phyloP scores from a whole-genome alignment of 2,113 vertebrate species.

The Syngnathus typhle region DNA sequence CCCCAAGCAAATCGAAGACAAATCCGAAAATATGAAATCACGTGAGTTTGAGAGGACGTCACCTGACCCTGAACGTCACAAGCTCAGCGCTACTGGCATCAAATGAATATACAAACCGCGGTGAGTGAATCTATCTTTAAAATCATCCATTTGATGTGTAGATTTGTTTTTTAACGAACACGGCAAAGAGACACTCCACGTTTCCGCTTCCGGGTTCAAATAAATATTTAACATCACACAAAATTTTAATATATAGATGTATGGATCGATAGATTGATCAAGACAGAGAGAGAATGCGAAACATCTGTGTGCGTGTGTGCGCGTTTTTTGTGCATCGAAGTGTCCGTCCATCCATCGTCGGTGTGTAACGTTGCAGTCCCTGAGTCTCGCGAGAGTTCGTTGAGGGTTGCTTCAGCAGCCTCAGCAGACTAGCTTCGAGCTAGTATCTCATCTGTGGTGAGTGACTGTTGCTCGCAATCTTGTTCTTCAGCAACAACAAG shows the following conservation, averaged over 20 bases:
- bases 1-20: background rate
- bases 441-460: background rate
- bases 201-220: background rate
- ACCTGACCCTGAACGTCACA: background rate
- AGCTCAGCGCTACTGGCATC: background rate
- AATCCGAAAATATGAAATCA: background rate
- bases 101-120: background rate
- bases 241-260: no score
- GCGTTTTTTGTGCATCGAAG: no score
- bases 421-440: background rate
- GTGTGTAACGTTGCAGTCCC: background rate
- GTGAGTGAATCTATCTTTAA: background rate
- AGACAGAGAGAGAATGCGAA: no score
- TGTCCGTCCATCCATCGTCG: no score
- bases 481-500: conserved; percentile 58
- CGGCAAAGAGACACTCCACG: background rate
- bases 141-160: background rate
- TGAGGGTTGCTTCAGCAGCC: background rate
- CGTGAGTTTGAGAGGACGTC: conserved; percentile 2
- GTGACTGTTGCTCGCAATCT: conserved; percentile 25
- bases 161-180: background rate
- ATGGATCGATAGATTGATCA: no score
- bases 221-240: no score
- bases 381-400: background rate
- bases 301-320: no score